phyloP scores from a whole-genome alignment of 2,797 vertebrate genomes.

The Leptatherina wallacei region DNA sequence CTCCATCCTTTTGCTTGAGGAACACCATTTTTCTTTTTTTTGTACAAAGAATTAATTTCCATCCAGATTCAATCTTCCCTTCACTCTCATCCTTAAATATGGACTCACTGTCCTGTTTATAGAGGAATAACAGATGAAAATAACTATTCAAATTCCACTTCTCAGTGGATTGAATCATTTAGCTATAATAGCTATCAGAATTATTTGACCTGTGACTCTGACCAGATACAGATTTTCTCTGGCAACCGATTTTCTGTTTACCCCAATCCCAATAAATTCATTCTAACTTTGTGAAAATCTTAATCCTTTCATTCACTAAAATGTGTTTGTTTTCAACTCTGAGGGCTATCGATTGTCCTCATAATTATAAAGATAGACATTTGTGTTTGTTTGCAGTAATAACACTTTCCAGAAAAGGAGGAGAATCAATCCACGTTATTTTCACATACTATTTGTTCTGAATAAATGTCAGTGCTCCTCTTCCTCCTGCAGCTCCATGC shows the following conservation, averaged over 20 bases:
- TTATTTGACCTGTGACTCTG: constrained; percentile 24
- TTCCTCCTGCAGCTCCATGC: constrained; percentile 33
- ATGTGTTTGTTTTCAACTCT: constrained; percentile 29
- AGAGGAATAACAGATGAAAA: not conserved
- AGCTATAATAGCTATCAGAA: constrained; percentile 13
- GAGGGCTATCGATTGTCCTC: constrained; percentile 25
- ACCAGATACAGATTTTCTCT: not conserved
- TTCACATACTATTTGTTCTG: constrained; percentile 51
- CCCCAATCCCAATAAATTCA: constrained; percentile 10
- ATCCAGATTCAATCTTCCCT: not conserved
- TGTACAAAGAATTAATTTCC: not conserved
- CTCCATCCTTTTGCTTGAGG: not conserved
- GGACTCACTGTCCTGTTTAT: not conserved
- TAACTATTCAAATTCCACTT: constrained; percentile 4
- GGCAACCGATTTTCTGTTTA: constrained; percentile 18
- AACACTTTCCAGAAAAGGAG: constrained; percentile 39
- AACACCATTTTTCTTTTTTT: too few relatives aligned
- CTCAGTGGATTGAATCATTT: constrained; percentile 15
- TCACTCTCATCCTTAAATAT: not conserved
- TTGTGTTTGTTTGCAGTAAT: constrained; percentile 29
- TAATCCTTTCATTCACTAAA: constrained; percentile 12
- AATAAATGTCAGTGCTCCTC: constrained; percentile 55
- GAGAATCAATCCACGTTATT: constrained; percentile 55
- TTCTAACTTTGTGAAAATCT: constrained; percentile 7
- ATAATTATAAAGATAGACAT: constrained; percentile 31